Base-by-base conservation (phyloP, 2,888 invertebrate species). In the Tigriopus californicus region DNA sequence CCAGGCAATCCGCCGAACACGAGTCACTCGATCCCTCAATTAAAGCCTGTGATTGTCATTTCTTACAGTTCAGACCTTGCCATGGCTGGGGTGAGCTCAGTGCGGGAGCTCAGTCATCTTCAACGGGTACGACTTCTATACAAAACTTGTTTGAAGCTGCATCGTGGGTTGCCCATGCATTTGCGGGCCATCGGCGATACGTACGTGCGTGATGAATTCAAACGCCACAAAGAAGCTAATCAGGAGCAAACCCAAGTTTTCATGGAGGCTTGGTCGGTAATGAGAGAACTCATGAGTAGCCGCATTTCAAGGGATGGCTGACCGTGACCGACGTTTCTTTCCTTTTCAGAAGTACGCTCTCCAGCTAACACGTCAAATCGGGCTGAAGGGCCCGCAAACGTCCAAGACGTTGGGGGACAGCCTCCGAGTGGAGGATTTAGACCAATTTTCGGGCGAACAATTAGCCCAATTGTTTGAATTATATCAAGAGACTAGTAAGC, bases 181-280 rank as follows among this genome's bases (percentile, higher is more conserved):
- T 70, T 87, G 41, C 76, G 79, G 55, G 74, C 78, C 3, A 68
- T 89, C 33, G 88, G 88, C 0, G 80, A 85, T 67, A 77, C 77
- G 66, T 89, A 88, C 68, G 82, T 82, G 0, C 78, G 79, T 62
- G 85, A 85, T 64, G 89, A 94, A 71, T 94, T 94, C 70, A 80
- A 80, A 67, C 74, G 86, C 51, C 91, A 92, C 69, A 84, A 85
- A 67, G 69, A 67, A n/a, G 85, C 84, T 65, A 78, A 77, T 58
- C 74, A 77, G 1, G 73, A 75, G 48, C 85, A 88, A 70, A 79
- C 85, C 0, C 73, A 76, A 13, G 75, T 82, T 58, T 94, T 94
- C 69, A 77, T 92, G 70, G 79, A 77, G 25, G 91, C 90, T 73
- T 94, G 92, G 92, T 82, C 85, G 54, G 91, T 87, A 71, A 73